phyloP scores from a whole-genome alignment of 2,888 invertebrate genomes.

The Dryobotodes eremita region DNA sequence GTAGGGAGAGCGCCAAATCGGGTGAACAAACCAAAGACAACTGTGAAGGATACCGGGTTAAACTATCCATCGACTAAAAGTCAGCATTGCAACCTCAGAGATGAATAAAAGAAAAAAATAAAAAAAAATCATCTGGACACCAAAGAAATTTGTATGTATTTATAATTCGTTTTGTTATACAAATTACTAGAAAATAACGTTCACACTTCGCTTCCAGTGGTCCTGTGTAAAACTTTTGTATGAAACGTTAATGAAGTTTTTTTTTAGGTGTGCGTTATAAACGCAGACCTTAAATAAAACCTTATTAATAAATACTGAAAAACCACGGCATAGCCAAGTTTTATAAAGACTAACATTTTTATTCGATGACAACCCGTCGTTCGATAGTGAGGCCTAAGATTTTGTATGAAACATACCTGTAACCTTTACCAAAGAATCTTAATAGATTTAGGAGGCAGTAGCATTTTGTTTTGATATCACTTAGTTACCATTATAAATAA shows the following conservation, averaged over 20 bases:
- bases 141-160: not conserved
- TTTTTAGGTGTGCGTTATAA: not conserved
- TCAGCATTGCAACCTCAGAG: not conserved
- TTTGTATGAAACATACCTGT: constrained; percentile 60
- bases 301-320: not conserved
- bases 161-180: not conserved
- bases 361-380: constrained; percentile 14
- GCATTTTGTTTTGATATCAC: constrained; percentile 41
- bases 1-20: not conserved
- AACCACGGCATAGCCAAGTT: constrained; percentile 29
- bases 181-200: not conserved
- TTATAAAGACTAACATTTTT: constrained; percentile 4
- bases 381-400: constrained; percentile 53
- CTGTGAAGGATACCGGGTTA: not conserved
- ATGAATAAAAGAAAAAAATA: not conserved
- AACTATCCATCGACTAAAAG: not conserved
- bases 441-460: constrained; percentile 59
- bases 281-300: not conserved
- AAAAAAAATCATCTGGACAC: not conserved
- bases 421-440: constrained; percentile 71
- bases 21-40: not conserved
- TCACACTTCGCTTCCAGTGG: not conserved
- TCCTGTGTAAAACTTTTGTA: constrained; percentile 1
- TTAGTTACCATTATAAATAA: constrained; percentile 50
- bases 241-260: not conserved